Percentiles rank a stretch among this genome's conserved stretches.
Conservation (phyloP, 2,797 vertebrate genomes). For the Echiichthys vipera region DNA sequence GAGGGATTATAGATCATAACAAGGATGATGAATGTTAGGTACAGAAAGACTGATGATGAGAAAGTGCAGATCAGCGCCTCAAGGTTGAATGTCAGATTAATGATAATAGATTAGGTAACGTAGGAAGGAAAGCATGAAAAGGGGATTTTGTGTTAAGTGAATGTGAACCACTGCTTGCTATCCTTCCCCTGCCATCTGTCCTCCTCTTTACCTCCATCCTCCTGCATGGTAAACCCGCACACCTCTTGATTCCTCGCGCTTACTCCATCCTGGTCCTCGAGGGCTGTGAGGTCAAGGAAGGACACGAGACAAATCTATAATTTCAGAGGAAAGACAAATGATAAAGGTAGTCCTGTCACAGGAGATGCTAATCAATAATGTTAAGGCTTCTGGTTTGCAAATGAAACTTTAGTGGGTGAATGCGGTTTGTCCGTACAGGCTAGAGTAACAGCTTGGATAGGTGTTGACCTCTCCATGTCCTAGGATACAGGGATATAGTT, state of each 20-base stretch:
- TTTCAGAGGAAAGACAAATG: slow-evolving; percentile 61
- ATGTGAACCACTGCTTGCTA: slow-evolving; percentile 52
- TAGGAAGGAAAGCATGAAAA: slow-evolving; percentile 10
- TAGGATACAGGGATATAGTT: slow-evolving; percentile 9
- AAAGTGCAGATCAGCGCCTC: slow-evolving; percentile 21
- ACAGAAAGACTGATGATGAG: slow-evolving; percentile 30
- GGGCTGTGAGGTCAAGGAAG: slow-evolving; percentile 62
- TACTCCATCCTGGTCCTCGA: slow-evolving; percentile 50
- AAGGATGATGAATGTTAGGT: slow-evolving; percentile 6
- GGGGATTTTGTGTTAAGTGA: slow-evolving; percentile 24
- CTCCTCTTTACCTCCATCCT: slow-evolving; percentile 8
- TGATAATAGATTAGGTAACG: slow-evolving; percentile 45
- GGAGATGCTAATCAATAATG: slow-evolving; percentile 72
- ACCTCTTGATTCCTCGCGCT: slow-evolving; percentile 38
- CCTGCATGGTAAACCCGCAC: slow-evolving; percentile 66
- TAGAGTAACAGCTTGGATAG: slow-evolving; percentile 62
- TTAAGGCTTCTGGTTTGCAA: slow-evolving; percentile 67
- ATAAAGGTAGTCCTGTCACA: slow-evolving; percentile 70
- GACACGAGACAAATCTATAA: slow-evolving; percentile 66
- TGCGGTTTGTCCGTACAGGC: slow-evolving; percentile 54
- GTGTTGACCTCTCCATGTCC: slow-evolving; percentile 63
- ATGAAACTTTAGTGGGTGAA: slow-evolving; percentile 64
- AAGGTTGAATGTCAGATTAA: slow-evolving; percentile 48
- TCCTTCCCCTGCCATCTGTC: slow-evolving; percentile 30
- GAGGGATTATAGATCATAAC: background rate